Base-by-base conservation (phyloP, 2,888 invertebrate species). In the Melipona beecheii region DNA sequence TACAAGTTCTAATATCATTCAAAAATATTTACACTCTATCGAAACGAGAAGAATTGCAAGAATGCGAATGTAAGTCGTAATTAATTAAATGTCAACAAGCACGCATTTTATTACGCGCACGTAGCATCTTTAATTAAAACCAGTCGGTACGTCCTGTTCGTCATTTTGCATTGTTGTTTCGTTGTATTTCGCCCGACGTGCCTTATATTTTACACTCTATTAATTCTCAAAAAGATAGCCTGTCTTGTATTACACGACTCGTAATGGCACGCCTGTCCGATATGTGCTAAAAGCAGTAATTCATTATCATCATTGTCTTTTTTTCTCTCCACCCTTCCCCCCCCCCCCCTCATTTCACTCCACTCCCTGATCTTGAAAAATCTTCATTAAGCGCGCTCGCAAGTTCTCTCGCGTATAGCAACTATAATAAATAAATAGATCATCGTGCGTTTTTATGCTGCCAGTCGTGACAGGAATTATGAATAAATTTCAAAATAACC, bases 401-500 rank as follows among this genome's bases (percentile, higher is more conserved):
- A 43, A 54, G 52, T 27, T 54, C 31, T 70, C 19, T 36, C 60
- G 36, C 49, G 13, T 24, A 17, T 60, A 2, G 50, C 31, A 62
- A 54, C 36, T 71, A 64, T 52, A 65, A 64, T 52, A 65, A 64
- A 74, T 75, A 82, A 84, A 73, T 78, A 78, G 72, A 69, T 65
- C 79, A 75, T 83, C 68, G 52, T 68, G 62, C 65, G 64, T 71
- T 75, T 71, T 75, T 75, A 68, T 15, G 52, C n/a, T 65, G 65
- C 15, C 62, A 50, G 52, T 60, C 58, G 19, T 69, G 74, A 64
- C 50, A 75, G 50, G 52, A 54, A 65, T 71, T 64, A 72, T 71
- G 65, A 80, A 83, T 83, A 85, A 72, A 85, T 79, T 75, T 60
- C 72, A 13, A 49, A 60, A 70, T 69, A 78, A 73, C 82, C 75